Conservation (phyloP, 2,113 vertebrate genomes). For the Hoplias malabaricus region DNA sequence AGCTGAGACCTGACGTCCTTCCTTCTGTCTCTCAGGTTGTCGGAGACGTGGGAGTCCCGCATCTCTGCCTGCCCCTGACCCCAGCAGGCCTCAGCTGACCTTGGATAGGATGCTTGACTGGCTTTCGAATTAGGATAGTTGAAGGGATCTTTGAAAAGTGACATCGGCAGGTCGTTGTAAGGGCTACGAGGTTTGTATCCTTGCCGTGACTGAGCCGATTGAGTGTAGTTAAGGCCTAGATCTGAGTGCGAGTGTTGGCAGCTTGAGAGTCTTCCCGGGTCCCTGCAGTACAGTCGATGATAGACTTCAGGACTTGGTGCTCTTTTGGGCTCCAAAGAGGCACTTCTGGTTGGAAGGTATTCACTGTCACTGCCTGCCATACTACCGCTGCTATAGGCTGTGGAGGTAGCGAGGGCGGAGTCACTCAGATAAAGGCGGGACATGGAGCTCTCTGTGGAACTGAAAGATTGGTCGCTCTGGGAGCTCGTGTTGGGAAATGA, state of each 20-base stretch:
- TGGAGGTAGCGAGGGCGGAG: background rate
- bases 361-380: slow-evolving; percentile 1
- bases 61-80: background rate
- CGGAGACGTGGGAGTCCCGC: background rate
- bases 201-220: background rate
- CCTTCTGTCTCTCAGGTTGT: slow-evolving; percentile 42
- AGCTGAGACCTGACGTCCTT: slow-evolving; percentile 62
- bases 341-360: background rate
- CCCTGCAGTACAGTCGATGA: background rate
- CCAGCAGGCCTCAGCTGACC: slow-evolving; percentile 34
- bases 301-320: background rate
- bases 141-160: background rate
- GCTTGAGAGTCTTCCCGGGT: background rate
- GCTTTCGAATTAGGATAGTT: background rate
- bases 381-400: slow-evolving; percentile 63
- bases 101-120: background rate
- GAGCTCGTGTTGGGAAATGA: slow-evolving; percentile 29
- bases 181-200: background rate
- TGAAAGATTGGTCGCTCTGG: slow-evolving; percentile 62
- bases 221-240: background rate
- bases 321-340: background rate
- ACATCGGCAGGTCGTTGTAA: background rate
- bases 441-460: slow-evolving; percentile 62
- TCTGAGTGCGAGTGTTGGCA: slow-evolving; percentile 16
- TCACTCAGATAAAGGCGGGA: slow-evolving; percentile 60